phyloP scores from a whole-genome alignment of 2,888 invertebrate genomes.

The Trachelus stipa region DNA sequence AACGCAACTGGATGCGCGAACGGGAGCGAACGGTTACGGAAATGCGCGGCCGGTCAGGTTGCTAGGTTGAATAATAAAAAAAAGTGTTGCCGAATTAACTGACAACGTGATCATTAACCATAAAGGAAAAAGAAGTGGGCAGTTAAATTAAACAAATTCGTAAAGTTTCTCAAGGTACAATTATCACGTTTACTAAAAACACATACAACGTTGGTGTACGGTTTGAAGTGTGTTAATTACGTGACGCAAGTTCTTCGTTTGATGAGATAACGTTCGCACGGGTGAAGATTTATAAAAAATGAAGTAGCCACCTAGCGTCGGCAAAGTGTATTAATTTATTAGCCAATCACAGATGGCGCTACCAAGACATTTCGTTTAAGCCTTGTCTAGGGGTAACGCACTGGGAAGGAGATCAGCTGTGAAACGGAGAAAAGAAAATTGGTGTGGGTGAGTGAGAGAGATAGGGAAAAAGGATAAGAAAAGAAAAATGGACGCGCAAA shows the following conservation, averaged over 20 bases:
- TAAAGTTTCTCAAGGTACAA: constrained; percentile 4
- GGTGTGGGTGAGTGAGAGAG: too few species aligned
- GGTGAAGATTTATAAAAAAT: neutral
- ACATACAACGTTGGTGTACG: too few species aligned
- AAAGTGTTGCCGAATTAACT: too few species aligned
- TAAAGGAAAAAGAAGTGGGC: too few species aligned
- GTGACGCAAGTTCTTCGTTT: neutral
- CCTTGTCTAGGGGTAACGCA: neutral
- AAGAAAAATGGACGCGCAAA: constrained; percentile 17
- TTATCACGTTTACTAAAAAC: constrained; percentile 22
- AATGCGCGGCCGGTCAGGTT: too few species aligned
- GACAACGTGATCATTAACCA: too few species aligned
- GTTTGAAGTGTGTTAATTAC: too few species aligned
- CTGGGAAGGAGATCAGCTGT: neutral
- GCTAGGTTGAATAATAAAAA: too few species aligned
- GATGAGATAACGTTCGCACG: neutral
- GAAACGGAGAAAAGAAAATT: too few species aligned
- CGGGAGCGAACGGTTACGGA: too few species aligned
- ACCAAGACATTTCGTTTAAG: neutral
- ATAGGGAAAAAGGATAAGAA: neutral
- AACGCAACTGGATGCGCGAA: too few species aligned
- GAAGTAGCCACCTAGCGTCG: neutral
- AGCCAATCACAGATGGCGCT: neutral
- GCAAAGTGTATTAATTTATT: constrained; percentile 20
- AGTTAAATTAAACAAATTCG: too few species aligned